Base-by-base conservation (phyloP, 2,113 vertebrate species). In the Chionomys nivalis region DNA sequence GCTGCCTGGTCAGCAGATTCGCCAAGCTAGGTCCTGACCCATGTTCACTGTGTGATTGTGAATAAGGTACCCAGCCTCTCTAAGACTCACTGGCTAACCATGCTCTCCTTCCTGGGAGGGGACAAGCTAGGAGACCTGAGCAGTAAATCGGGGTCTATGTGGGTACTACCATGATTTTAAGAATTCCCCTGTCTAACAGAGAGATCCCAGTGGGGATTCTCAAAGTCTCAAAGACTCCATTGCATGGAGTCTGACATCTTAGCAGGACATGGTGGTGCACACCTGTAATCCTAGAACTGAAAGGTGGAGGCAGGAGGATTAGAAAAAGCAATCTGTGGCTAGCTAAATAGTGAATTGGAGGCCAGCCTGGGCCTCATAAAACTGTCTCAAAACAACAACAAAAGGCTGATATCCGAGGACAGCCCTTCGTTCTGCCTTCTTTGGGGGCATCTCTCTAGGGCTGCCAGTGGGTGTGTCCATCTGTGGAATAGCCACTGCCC, bases 391-490 rank as follows among this genome's bases (percentile, higher is more conserved):
- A 68, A 36, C 44, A 58, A 77, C 5, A 14, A 77, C 12, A 14
- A 21, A 14, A 77, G 88, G 5, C 72, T 65, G 33, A 26, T 49
- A 31, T 77, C 55, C 65, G 24, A 73, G 31, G 70, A 49, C 7
- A 23, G 36, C 70, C 24, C 44, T 42, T 21, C 26, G 4, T 12
- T 70, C 47, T 44, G 8, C 19, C 11, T 6, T 2, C 17, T 42
- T 36, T 31, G 16, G 1, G 1, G 4, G 42, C 1, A 8, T 78
- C 52, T 86, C 7, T 68, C 42, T 19, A 61, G 44, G 75, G n/a
- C 44, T 17, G 9, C n/a, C 1, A 9, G 10, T 58, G 66, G 7
- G 4, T 26, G 0, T 6, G 2, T 5, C 6, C 13, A 7, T 81
- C 81, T 78, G 75, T 58, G 58, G 23, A 14, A 68, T 3, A 76